Conservation (phyloP, 2,113 vertebrate species). For the Campylomormyrus tamandua region DNA sequence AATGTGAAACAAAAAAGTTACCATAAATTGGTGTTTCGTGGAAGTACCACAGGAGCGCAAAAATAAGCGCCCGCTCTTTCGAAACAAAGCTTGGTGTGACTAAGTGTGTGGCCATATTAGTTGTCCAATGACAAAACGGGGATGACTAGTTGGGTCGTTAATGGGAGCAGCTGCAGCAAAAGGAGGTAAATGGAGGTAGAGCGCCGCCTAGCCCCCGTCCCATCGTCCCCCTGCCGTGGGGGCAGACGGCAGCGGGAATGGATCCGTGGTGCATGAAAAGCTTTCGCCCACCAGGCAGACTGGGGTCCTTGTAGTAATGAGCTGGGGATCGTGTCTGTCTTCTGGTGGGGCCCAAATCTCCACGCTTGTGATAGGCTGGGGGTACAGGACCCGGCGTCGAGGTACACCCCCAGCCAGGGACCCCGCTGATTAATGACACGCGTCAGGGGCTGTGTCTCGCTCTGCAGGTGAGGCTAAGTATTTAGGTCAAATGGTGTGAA, state of each 20-base stretch:
- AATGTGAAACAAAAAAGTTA: background rate
- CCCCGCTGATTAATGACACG: slow-evolving; percentile 37
- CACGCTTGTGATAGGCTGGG: background rate
- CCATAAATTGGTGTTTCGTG: background rate
- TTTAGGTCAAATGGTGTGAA: slow-evolving; percentile 27
- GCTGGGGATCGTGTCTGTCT: background rate
- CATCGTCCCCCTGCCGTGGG: background rate
- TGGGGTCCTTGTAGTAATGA: background rate
- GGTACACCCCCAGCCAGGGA: slow-evolving; percentile 3
- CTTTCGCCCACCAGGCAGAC: background rate
- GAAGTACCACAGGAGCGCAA: background rate
- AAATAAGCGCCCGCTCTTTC: background rate
- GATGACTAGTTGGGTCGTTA: background rate
- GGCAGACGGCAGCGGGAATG: background rate
- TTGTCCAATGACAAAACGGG: background rate
- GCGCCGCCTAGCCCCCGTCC: background rate
- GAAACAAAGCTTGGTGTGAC: background rate
- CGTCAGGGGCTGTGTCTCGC: slow-evolving; percentile 31
- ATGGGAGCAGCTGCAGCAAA: background rate
- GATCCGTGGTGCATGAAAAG: background rate
- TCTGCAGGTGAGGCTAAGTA: slow-evolving; percentile 39
- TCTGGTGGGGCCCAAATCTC: background rate
- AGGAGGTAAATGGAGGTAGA: background rate
- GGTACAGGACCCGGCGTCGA: background rate
- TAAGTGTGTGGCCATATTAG: background rate